A percentile compares a stretch with the other conserved stretches of the same genome.
Conservation (phyloP, 2,888 invertebrate species). For the Callinectes sapidus region DNA sequence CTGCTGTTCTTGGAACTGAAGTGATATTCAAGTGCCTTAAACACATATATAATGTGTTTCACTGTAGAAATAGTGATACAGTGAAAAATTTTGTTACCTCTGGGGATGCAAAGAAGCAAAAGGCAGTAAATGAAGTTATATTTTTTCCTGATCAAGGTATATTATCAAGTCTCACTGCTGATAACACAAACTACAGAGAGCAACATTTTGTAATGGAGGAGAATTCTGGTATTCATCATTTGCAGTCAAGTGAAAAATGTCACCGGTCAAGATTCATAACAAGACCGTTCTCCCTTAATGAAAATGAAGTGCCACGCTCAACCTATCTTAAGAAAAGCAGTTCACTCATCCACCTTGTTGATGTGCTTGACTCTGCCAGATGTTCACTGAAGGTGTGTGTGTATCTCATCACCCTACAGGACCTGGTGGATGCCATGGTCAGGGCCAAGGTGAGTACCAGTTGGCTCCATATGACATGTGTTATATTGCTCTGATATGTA, state of each 20-base stretch:
- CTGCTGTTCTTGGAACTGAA: slow-evolving; percentile 43
- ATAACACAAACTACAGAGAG: neutral
- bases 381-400: slow-evolving; percentile 47
- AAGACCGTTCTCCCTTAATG: neutral
- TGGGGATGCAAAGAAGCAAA: neutral
- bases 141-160: slow-evolving; percentile 63
- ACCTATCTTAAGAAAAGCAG: slow-evolving; percentile 41
- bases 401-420: slow-evolving; percentile 39
- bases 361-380: slow-evolving; percentile 43
- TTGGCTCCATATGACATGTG: neutral
- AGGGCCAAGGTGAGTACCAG: slow-evolving; percentile 55
- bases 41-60: neutral
- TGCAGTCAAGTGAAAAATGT: neutral
- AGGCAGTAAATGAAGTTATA: slow-evolving; percentile 23
- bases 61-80: neutral
- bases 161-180: neutral
- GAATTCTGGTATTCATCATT: neutral
- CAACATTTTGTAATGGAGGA: neutral
- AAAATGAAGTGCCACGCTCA: neutral
- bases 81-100: neutral
- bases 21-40: slow-evolving; percentile 40
- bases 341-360: slow-evolving; percentile 53
- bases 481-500: neutral
- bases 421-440: slow-evolving; percentile 41
- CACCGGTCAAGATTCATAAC: neutral